Conservation (phyloP, 2,113 vertebrate species). For the Burhinus oedicnemus region DNA sequence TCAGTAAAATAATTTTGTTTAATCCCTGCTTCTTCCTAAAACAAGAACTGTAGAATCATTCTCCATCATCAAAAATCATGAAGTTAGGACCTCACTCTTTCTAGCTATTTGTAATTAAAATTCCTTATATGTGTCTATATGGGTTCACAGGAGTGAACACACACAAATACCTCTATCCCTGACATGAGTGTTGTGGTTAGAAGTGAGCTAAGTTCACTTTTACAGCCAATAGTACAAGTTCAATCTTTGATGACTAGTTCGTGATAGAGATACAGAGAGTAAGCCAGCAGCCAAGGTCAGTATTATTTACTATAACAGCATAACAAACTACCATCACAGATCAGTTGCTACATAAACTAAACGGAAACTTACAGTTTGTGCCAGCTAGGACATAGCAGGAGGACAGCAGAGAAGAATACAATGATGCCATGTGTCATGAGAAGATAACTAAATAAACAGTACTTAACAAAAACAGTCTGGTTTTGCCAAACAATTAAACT, state of each 20-base stretch:
- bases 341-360: neutral
- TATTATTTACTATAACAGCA: neutral
- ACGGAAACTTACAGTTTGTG: neutral
- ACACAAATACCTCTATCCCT: neutral
- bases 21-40: neutral
- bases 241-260: neutral
- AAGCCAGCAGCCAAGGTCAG: conserved; percentile 36
- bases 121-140: neutral
- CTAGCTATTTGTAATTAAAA: neutral
- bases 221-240: neutral
- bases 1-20: neutral
- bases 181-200: neutral
- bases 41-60: neutral
- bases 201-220: neutral
- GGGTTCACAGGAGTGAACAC: neutral
- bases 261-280: neutral
- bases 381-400: neutral
- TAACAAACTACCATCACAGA: neutral
- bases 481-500: neutral
- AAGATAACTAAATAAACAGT: neutral
- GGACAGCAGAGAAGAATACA: neutral
- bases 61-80: neutral
- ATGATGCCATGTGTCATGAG: accelerated
- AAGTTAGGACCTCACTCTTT: neutral
- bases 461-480: neutral